Base-by-base conservation (phyloP, 2,797 vertebrate genomes). In the Pachyuromys duprasi region DNA sequence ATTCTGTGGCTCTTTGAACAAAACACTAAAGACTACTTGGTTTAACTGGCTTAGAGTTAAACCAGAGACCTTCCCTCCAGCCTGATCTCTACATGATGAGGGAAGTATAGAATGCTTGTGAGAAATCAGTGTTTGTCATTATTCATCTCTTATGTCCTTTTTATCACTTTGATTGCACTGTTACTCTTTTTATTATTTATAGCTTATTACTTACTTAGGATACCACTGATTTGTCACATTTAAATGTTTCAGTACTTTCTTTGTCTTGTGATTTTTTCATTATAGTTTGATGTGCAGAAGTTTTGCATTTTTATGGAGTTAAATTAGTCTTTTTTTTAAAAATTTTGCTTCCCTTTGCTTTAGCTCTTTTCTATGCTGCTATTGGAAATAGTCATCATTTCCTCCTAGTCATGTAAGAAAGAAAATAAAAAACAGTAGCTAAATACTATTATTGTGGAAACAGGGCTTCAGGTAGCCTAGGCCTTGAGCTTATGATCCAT, bases 11-110 rank as follows among this genome's bases (percentile, higher is more conserved):
- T 81, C 76, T 93, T 90, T 49, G 7, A 91, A 93, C 63, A 60
- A 75, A 80, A 24, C n/a, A 18, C 79, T 91, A 84, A 79, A 70
- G 89, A 49, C 15, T 87, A 72, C 72, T 79, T 86, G 84, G 20
- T 86, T 86, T 90, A 74, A 74, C 70, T 72, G 72, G 26, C 57
- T 31, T 88, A n/a, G 63, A 93, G 20, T 89, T 91, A 26, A 79
- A 12, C 81, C 69, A 83, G 69, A 45, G 45, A 65, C 14, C 39
- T 20, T 4, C 22, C 14, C 28, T 26, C 4, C 57, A 12, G 24
- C 39, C 22, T 4, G 1, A 2, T 12, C 33, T 36, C 65, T 78
- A 4, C 4, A 22, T 15, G 36, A 20, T 83, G 42, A 28, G 28
- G 26, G 26, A 49, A 57, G 45, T 31, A n/a, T 13, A 67, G 79